Conservation (phyloP, 2,888 invertebrate species). For the Xiphydria camelus region DNA sequence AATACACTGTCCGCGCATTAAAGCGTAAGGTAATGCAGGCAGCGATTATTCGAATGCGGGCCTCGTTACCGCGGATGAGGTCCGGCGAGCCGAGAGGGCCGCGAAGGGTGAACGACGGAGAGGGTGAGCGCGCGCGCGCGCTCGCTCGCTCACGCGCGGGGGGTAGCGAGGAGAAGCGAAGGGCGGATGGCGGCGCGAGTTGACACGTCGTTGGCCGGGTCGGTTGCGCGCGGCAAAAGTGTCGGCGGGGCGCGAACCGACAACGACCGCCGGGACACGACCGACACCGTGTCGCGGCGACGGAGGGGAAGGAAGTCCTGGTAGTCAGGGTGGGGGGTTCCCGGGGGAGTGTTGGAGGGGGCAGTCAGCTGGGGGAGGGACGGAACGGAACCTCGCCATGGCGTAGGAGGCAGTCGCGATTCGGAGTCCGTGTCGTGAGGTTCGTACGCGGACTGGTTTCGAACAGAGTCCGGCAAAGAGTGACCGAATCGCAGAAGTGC, state of each 20-base stretch:
- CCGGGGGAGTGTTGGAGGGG: conserved; percentile 10
- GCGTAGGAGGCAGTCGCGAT: conserved; percentile 41
- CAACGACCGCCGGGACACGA: conserved; percentile 44
- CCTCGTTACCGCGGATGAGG: conserved; percentile 12
- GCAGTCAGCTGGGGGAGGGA: conserved; percentile 29
- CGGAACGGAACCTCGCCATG: conserved; percentile 20
- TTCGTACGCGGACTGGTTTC: conserved; percentile 12
- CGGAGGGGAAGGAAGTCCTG: conserved; percentile 30
- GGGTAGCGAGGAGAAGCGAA: not conserved
- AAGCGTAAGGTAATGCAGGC: conserved; percentile 26
- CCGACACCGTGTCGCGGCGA: conserved; percentile 41
- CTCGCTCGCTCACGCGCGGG: conserved; percentile 5
- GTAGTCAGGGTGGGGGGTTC: conserved; percentile 11
- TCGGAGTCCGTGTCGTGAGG: conserved; percentile 38
- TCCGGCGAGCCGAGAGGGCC: conserved; percentile 1
- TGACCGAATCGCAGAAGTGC: no score
- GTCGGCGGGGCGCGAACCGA: conserved; percentile 48
- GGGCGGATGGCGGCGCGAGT: conserved; percentile 30
- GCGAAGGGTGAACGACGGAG: conserved; percentile 5
- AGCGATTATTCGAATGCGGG: conserved; percentile 28
- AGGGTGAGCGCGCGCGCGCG: conserved; percentile 15
- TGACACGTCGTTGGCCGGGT: conserved; percentile 50
- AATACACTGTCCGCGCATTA: no score
- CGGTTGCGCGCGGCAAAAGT: conserved; percentile 47
- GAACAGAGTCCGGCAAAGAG: no score